Base-by-base conservation (phyloP, 2,888 invertebrate species). In the Drosophila buzzatii region DNA sequence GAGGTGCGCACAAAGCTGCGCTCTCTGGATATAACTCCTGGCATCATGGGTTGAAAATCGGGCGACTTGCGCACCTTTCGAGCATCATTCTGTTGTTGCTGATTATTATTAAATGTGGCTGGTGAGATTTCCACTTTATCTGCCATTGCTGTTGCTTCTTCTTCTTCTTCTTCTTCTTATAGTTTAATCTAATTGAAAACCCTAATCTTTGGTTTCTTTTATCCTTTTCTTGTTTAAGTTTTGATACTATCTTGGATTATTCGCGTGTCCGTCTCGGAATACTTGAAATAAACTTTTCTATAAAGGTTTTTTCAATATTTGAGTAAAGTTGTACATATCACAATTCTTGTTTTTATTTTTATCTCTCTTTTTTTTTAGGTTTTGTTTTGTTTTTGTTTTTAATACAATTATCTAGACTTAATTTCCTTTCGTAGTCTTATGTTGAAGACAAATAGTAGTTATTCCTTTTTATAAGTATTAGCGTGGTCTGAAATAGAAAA, bases 1-100 rank as follows among this genome's bases (percentile, higher is more conserved):
- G 93, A 91, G 52, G 92, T 90, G 70, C 95, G 94, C 61, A 96
- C 94, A 92, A 96, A 96, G 92, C 96, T 96, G 80, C 96, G 94
- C 92, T 96, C 96, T 79, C 96, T 93, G 92, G 95, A 95, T 89
- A 95, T 95, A 81, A 95, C 94, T 68, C 90, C 91, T 20, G 93
- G 91, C 64, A 91, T 77, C 2, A 85, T 81, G n/a, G 89, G 82
- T 75, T 93, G 93, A 83, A 85, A 91, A 57, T 92, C 93, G 41
- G 93, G 92, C 16, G 93, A 92, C 81, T 92, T 93, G 44, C 91
- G 91, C 76, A 91, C 76, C 76, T 91, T 92, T 39, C 90, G 90
- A 51, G 83, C 84, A 76, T 91, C 91, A 49, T 89, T 91, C 68
- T 89, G 91, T 73, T 88, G 51, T 18, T 49, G 49, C 31, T 49